Evolutionary conservation across 2,797 vertebrate genomes (phyloP).

Genomic region (Perdix hodgsoniae): DNA sequence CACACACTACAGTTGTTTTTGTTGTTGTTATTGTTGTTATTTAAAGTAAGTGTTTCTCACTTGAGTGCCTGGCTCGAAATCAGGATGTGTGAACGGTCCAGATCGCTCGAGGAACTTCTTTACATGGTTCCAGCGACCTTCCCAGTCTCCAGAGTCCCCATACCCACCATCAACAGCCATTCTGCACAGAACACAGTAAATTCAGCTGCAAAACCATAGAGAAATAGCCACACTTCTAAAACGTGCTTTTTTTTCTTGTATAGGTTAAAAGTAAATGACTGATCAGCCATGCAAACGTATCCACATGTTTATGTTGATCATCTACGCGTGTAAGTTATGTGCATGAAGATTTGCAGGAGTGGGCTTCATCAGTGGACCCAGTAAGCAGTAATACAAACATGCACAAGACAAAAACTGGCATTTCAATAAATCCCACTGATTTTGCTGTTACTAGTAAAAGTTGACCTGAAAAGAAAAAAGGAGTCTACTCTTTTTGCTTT

Average conservation of each 20-base stretch:
- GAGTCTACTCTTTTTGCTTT: background rate
- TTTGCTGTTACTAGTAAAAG: slow-evolving; percentile 29
- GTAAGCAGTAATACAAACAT: background rate
- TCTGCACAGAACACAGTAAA: slow-evolving; percentile 90
- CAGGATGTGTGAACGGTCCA: slow-evolving; percentile 96
- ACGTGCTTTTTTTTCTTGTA: background rate
- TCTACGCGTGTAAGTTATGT: background rate
- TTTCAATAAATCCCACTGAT: background rate
- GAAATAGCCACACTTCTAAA: slow-evolving; percentile 68
- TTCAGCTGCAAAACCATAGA: slow-evolving; percentile 81
- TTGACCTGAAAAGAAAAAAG: slow-evolving; percentile 34
- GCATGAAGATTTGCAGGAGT: background rate
- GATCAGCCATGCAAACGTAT: background rate
- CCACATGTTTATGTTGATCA: background rate
- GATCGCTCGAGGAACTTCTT: slow-evolving; percentile 97
- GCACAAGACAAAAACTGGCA: background rate
- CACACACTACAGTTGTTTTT: slow-evolving; percentile 54
- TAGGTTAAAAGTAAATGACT: background rate
- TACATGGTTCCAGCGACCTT: slow-evolving; percentile 97
- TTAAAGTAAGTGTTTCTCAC: slow-evolving; percentile 87
- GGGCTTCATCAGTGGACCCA: background rate
- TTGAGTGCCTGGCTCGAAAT: slow-evolving; percentile 97
- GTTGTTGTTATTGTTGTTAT: no score
- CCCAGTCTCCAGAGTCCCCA: slow-evolving; percentile 92
- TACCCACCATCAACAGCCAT: slow-evolving; percentile 98